phyloP scores from a whole-genome alignment of 2,888 invertebrate species.

The Cephus rjabovi region DNA sequence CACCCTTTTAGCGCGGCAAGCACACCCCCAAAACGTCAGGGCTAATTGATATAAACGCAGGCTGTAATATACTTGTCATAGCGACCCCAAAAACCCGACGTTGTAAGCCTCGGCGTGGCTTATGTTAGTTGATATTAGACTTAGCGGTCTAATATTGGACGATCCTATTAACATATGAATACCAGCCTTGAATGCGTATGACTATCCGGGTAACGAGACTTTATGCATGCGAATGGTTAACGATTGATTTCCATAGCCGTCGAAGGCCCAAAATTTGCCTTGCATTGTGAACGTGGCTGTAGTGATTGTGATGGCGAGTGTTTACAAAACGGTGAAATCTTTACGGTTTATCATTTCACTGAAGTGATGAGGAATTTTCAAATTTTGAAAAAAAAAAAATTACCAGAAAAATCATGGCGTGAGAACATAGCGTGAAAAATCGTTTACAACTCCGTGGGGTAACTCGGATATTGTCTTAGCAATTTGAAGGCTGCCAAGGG shows the following conservation, averaged over 20 bases:
- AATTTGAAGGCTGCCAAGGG: constrained; percentile 32
- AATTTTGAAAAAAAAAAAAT: background rate
- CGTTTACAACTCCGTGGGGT: background rate
- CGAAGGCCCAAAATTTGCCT: background rate
- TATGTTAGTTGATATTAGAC: constrained; percentile 55
- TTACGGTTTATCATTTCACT: background rate
- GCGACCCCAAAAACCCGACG: constrained; percentile 30
- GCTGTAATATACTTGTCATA: constrained; percentile 67
- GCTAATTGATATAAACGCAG: constrained; percentile 66
- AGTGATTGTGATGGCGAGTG: background rate
- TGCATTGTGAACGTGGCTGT: background rate
- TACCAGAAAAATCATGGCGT: background rate
- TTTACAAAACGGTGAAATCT: background rate
- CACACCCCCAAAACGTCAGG: constrained; percentile 62
- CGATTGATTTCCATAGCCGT: background rate
- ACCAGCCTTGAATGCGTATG: background rate
- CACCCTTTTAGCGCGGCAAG: constrained; percentile 48
- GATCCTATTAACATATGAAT: constrained; percentile 51
- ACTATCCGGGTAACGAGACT: background rate
- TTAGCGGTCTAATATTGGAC: constrained; percentile 44
- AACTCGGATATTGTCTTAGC: constrained; percentile 41
- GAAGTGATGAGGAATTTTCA: background rate
- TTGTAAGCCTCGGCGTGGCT: constrained; percentile 39
- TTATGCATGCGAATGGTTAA: background rate
- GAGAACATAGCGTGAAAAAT: background rate